Evolutionary conservation across 2,797 vertebrate genomes (phyloP), one percentile per base, ranked within the genome.

Genomic region (Scarus forsteni): DNA sequence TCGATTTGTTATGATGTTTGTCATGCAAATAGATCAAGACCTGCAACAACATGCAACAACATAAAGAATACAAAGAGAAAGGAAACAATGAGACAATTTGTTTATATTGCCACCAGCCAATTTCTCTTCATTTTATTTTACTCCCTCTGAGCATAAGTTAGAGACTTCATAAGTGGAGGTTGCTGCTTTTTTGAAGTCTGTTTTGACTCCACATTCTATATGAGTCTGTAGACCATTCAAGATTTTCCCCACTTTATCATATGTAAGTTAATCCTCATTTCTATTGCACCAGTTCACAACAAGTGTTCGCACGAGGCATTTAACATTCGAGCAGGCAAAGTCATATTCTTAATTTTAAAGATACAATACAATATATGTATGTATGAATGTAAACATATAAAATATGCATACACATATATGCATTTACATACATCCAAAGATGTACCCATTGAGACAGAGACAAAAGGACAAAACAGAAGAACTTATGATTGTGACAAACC

Each of bases 141-240:
- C 55, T 54, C 65, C 57, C 56, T 15, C 18, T 75, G 39, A 53
- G 73, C 75, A 51, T 77, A 60, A 56, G 7, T 71, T 75, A 65
- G 56, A 55, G 44, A 77, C 70, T 77, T 80, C 76, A 70, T 52
- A 69, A 77, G 73, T 75, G 61, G 52, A 56, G 70, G 71, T 68
- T 67, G 49, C 56, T 68, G 57, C 66, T 68, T 65, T 69, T 84
- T 83, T 58, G 84, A 81, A 85, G 76, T 87, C 70, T 77, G 75
- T 82, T 85, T 48, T 48, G 49, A 74, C 70, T 54, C 69, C 65
- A 51, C 71, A 75, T 79, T 80, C 42, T 54, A 27, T 81, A 35
- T 43, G 42, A 74, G 55, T 42, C 57, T 69, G 55, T 13, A 58
- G 43, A 81, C 19, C 53, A 65, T 60, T 39, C 49, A 7, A 1